Percentiles rank a stretch among this genome's conserved stretches.
These are phyloP conservation scores for Pristionchus pacificus DNA, from an alignment of 1,140 invertebrate genomes.

Conservation along the genomic window DNA sequence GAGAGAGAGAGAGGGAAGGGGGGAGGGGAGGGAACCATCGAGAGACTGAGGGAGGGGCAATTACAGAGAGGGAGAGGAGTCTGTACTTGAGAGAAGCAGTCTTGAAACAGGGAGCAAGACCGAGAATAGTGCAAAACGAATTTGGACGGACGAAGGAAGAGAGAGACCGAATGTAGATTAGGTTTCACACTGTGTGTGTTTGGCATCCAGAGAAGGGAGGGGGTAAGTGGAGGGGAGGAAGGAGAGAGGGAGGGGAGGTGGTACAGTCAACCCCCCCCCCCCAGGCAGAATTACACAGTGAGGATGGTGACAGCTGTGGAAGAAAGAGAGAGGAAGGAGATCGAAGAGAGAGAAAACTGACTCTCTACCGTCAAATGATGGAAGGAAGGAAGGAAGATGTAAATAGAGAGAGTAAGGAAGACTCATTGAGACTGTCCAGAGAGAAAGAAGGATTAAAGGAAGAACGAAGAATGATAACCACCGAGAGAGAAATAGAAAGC, in stretches of 20 bases:
- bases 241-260: no score
- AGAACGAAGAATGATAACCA: not conserved
- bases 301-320: no score
- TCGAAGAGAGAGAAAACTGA: not conserved
- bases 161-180: slow-evolving; percentile 12
- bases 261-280: no score
- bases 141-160: no score
- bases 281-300: no score
- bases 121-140: slow-evolving; percentile 8
- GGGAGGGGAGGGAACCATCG: no score
- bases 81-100: not conserved
- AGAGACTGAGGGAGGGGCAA: not conserved
- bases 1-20: no score
- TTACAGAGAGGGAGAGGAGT: not conserved
- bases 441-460: not conserved
- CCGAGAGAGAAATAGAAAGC: not conserved
- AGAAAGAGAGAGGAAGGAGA: not conserved
- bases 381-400: not conserved
- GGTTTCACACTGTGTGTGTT: not conserved
- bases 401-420: not conserved
- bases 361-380: not conserved
- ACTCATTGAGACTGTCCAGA: not conserved
- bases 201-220: not conserved
- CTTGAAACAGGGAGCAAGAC: not conserved
- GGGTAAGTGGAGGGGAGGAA: slow-evolving; percentile 10